Percentiles rank a stretch among this genome's conserved stretches.
phyloP scores from a whole-genome alignment of 2,113 vertebrate genomes.

The Amphilophus citrinellus region DNA sequence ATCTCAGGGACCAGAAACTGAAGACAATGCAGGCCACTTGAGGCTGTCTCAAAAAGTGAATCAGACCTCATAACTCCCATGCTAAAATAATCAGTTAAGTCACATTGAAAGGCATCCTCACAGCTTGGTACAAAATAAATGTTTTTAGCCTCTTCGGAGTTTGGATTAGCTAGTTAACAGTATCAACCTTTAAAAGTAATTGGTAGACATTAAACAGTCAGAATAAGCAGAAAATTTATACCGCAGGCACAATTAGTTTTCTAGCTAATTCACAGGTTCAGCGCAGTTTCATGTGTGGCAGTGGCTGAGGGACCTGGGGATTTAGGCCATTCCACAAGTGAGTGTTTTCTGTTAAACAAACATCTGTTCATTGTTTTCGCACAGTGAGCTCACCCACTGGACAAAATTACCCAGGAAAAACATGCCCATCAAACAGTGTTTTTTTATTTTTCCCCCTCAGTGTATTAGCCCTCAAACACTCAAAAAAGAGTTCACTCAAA shows the following conservation, averaged over 20 bases:
- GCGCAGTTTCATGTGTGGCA: conserved; percentile 42
- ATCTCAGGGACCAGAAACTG: too few species aligned
- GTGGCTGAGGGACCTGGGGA: conserved; percentile 55
- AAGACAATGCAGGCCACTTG: too few species aligned
- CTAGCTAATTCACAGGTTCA: conserved; percentile 44
- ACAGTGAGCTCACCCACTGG: conserved; percentile 59
- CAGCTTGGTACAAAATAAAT: too few species aligned
- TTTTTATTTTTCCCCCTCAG: not conserved
- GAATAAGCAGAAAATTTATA: not conserved
- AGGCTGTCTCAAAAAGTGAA: too few species aligned
- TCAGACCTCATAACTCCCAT: too few species aligned
- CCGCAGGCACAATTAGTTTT: conserved; percentile 29
- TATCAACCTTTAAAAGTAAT: conserved; percentile 2
- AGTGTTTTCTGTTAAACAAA: conserved; percentile 63
- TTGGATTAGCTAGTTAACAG: conserved; percentile 2
- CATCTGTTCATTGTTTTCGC: conserved; percentile 71
- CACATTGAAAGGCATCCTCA: too few species aligned
- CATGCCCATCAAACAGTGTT: conserved; percentile 43
- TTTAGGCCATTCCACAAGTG: conserved; percentile 54
- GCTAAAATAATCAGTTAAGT: too few species aligned
- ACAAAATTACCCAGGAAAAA: conserved; percentile 65
- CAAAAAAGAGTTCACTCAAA: conserved; percentile 18
- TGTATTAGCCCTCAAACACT: conserved; percentile 9
- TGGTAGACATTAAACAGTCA: conserved; percentile 7
- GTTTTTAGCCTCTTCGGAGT: not conserved